Base-by-base conservation (phyloP, 2,888 invertebrate genomes). In the Parelbella ahira region DNA sequence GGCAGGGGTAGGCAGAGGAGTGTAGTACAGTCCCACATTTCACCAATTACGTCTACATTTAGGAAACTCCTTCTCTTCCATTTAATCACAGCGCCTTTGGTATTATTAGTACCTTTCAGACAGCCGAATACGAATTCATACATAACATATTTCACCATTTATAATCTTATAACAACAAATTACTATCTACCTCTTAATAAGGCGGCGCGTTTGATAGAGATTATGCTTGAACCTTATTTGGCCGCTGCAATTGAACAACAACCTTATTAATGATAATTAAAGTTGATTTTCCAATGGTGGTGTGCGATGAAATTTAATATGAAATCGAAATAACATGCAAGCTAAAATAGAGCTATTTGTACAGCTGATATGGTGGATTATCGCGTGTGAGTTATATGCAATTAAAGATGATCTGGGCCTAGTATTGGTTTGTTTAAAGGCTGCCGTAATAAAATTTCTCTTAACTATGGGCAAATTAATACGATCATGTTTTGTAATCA, bases 131-230 rank as follows among this genome's bases (percentile, higher is more conserved):
- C 18, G 24, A 12, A 21, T 24, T 11, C 30, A 30, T 30, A 38
- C 18, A 39, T 39, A 32, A 39, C 30, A 25, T 39, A 32, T 39
- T 25, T n/a, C 24, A 32, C 24, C 18, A 39, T 12, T 30, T 9
- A 28, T 38, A 38, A 38, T 29, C 23, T 24, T 39, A 30, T 38
- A 38, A 32, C 25, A 39, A 32, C 39, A 32, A 38, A 38, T 38
- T 38, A 30, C 18, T 24, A 38, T 39, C 39, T 39, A 32, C 24
- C 30, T 32, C 39, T 39, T 32, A 39, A 39, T 39, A 39, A 39
- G 39, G 25, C 39, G 39, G 39, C 19, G 7, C 8, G 24, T 39
- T 39, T 39, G 39, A 32, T 32, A 12, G 28, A 38, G 13, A 24
- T 39, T 39, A 27, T 41, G 27, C 39, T 20, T 33, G 32, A 33